Base-by-base conservation (phyloP, 2,888 invertebrate species). In the Drosophila fungiperda region DNA sequence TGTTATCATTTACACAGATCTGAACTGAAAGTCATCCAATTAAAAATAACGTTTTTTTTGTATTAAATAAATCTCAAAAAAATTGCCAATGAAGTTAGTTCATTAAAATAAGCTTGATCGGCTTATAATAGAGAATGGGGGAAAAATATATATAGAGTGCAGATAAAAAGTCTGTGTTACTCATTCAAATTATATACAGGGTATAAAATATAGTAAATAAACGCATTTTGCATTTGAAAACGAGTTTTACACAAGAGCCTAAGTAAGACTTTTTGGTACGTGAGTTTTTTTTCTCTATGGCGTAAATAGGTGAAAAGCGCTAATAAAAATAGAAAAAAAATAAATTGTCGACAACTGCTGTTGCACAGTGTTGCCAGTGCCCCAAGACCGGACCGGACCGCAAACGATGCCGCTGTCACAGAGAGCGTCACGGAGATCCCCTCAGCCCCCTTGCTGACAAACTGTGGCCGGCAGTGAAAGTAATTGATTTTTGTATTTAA, bases 251-350 rank as follows among this genome's bases (percentile, higher is more conserved):
- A 58, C 63, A 59, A 33, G 40, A 49, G 58, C n/a, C 7, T 58
- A 63, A 74, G 73, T 54, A 49, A 67, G 75, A 67, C 58, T 36
- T 72, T 83, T 78, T 72, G 73, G 68, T 84, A 82, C 74, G 83
- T 83, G 76, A 15, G 20, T 45, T 71, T 74, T 75, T 75, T 73
- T 73, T 73, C 68, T 80, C 68, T 71, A 64, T 69, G 60, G 67
- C 73, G 73, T 72, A 79, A 86, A 86, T 83, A 76, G 84, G 80
- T 79, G 86, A 81, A 84, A 84, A 83, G 82, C 75, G 77, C 66
- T 68, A 76, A 85, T 68, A 45, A 20, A 45, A 6, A 20, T 4
- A 11, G 15, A 15, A 23, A 8, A 45, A 35, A 23, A 23, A 26
- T 23, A 80, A 79, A 79, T 79, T 73, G 86, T 79, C 62, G 83